phyloP scores from a whole-genome alignment of 2,888 invertebrate species.

The Lampropteryx suffumata region DNA sequence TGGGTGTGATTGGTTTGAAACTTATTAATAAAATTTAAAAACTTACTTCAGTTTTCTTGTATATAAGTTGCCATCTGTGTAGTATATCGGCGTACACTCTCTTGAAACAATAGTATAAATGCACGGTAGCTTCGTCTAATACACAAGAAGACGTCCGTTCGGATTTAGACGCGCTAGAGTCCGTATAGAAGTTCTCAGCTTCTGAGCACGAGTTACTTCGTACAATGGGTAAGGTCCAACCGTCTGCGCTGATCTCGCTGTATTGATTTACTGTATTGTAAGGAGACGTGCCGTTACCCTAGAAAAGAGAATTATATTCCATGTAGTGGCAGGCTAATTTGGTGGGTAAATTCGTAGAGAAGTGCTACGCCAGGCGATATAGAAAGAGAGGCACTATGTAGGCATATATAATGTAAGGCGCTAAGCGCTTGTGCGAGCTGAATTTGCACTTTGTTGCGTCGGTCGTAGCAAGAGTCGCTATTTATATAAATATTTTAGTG shows the following conservation, averaged over 20 bases:
- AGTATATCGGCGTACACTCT: slow-evolving; percentile 94
- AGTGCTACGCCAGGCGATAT: no score
- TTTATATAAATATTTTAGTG: no score
- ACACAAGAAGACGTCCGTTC: slow-evolving; percentile 67
- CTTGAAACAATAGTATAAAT: slow-evolving; percentile 92
- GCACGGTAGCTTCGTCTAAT: slow-evolving; percentile 71
- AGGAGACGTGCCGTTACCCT: slow-evolving; percentile 89
- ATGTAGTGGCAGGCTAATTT: no score
- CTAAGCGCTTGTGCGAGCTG: no score
- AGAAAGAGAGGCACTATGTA: no score
- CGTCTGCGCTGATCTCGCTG: slow-evolving; percentile 89
- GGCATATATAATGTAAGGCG: no score
- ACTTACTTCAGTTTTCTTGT: slow-evolving; percentile 88
- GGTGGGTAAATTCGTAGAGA: no score
- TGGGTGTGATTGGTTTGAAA: no score
- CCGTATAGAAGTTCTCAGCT: slow-evolving; percentile 87
- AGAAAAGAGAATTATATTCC: no score
- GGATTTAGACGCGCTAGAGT: slow-evolving; percentile 62
- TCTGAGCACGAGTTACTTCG: slow-evolving; percentile 95
- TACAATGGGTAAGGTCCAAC: slow-evolving; percentile 88
- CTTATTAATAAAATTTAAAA: no score
- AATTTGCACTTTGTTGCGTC: no score
- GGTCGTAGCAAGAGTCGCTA: no score
- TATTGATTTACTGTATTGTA: slow-evolving; percentile 93
- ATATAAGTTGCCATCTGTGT: slow-evolving; percentile 91